A percentile compares a stretch with the other conserved stretches of the same genome.
Evolutionary conservation across 2,797 vertebrate species (phyloP).

Genomic region (Spatula clypeata): DNA sequence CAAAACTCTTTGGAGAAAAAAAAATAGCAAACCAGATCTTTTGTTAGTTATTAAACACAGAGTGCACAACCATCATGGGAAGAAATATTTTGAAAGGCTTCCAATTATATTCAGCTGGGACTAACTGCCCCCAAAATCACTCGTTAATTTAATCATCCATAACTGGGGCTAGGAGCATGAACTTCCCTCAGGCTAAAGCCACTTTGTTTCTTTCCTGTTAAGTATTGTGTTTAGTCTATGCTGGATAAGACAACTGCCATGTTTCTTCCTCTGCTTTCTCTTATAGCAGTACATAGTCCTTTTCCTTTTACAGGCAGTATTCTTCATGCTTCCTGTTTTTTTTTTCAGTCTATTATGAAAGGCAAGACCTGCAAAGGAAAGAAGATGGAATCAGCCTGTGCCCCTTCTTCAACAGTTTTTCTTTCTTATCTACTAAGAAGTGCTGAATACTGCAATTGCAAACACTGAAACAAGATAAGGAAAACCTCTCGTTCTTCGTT

Average conservation of each 20-base stretch:
- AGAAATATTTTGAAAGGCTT: not conserved
- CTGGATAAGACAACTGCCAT: not conserved
- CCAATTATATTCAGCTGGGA: not conserved
- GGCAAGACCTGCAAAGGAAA: not conserved
- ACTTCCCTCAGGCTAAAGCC: not conserved
- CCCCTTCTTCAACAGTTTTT: not conserved
- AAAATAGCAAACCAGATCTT: not conserved
- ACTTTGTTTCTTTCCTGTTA: not conserved
- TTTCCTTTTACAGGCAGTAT: not conserved
- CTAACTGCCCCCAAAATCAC: not conserved
- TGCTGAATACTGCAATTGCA: not conserved
- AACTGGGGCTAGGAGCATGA: not conserved
- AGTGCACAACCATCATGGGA: not conserved
- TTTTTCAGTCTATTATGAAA: not conserved
- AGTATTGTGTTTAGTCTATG: fast-evolving
- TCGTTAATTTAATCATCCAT: not conserved
- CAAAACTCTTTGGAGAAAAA: not conserved
- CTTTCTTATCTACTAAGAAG: not conserved
- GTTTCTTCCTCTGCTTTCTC: not conserved
- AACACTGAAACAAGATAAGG: not conserved
- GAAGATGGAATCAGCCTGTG: not conserved
- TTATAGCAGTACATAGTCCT: not conserved
- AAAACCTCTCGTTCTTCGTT: not conserved
- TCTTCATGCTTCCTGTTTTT: not conserved
- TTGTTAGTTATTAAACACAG: not conserved